Conservation (phyloP, 2,888 invertebrate species). For the Pteria penguin region DNA sequence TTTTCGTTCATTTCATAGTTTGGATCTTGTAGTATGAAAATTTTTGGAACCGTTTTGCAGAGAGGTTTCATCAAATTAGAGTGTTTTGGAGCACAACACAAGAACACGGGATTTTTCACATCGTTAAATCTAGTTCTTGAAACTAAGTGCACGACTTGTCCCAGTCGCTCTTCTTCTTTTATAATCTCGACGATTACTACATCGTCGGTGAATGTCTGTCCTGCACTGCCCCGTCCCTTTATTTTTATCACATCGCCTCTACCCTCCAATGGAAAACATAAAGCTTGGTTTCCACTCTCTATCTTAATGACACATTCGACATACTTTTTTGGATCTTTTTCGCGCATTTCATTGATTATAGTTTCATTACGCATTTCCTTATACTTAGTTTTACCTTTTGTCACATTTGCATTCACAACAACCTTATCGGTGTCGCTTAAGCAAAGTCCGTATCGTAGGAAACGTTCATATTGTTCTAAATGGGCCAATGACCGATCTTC, state of each 20-base stretch:
- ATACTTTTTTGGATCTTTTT: constrained; percentile 41
- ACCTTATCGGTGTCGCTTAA: neutral
- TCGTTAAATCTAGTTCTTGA: constrained; percentile 40
- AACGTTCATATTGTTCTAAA: no score
- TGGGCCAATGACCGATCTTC: no score
- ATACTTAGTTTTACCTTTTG: neutral
- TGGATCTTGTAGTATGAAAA: constrained; percentile 44
- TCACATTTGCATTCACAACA: neutral
- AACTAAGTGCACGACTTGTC: constrained; percentile 55
- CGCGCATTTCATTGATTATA: neutral
- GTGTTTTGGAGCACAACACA: constrained; percentile 49
- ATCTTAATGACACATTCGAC: constrained; percentile 48
- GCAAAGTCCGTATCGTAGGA: neutral
- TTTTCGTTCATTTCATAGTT: neutral
- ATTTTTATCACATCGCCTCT: constrained; percentile 45
- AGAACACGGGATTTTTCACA: constrained; percentile 50
- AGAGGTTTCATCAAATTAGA: constrained; percentile 55
- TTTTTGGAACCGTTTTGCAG: constrained; percentile 64
- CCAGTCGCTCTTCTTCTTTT: constrained; percentile 33
- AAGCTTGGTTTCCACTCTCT: constrained; percentile 49
- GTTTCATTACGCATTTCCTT: neutral
- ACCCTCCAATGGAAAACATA: constrained; percentile 42
- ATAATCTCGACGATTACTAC: constrained; percentile 59
- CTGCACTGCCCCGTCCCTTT: constrained; percentile 54
- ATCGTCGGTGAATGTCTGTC: constrained; percentile 57